Conservation (phyloP, 2,797 vertebrate genomes). For the Siniperca scherzeri region DNA sequence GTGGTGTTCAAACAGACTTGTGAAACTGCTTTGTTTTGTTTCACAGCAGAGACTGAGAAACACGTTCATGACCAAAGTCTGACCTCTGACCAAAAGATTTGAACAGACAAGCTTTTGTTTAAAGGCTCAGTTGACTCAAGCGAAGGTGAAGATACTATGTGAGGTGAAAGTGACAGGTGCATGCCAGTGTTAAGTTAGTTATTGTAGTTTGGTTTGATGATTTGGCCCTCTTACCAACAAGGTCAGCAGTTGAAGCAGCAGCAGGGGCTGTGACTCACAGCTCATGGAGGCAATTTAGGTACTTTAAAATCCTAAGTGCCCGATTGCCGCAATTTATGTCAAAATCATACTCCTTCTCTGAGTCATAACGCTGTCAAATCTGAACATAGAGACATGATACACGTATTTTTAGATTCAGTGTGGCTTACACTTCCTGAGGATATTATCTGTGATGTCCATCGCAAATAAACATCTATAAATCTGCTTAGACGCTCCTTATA, state of each 20-base stretch:
- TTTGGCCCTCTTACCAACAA: too few species aligned
- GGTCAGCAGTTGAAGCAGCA: too few species aligned
- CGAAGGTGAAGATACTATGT: too few species aligned
- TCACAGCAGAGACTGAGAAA: constrained; percentile 5
- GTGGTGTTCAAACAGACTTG: constrained; percentile 25
- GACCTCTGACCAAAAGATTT: neutral
- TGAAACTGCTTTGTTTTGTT: constrained; percentile 1
- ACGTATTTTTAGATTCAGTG: neutral
- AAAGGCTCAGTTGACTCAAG: neutral
- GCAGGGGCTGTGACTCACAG: too few species aligned
- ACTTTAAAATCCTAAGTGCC: too few species aligned
- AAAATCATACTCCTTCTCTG: too few species aligned
- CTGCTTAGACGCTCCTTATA: neutral
- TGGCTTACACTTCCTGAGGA: neutral
- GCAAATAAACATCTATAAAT: neutral
- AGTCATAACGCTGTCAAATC: neutral
- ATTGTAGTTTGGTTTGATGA: too few species aligned
- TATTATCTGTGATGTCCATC: too few species aligned
- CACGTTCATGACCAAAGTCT: neutral
- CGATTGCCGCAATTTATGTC: too few species aligned
- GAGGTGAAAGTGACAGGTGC: too few species aligned
- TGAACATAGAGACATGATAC: neutral
- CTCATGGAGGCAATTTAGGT: too few species aligned
- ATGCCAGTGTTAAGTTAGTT: too few species aligned
- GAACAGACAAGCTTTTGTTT: neutral